A percentile compares a stretch with the other conserved stretches of the same genome.
These are phyloP conservation scores for Acromyrmex heyeri DNA, from an alignment of 1,140 invertebrate genomes.

Conservation along the genomic window DNA sequence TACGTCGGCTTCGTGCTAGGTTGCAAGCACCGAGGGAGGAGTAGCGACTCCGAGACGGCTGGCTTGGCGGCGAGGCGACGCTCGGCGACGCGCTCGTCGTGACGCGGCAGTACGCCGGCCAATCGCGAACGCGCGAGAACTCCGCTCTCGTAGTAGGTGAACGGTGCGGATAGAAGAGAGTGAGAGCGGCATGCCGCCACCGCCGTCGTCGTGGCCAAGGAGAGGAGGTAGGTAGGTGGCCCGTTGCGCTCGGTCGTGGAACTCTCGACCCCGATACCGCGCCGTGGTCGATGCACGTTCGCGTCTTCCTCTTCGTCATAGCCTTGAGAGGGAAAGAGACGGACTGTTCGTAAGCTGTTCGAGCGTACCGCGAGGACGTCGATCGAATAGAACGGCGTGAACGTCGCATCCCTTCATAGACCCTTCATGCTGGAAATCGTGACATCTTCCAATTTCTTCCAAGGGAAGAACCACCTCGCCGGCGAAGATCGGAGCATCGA, in stretches of 20 bases:
- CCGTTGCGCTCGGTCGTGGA: slow-evolving; percentile 67
- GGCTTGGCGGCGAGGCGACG: neutral
- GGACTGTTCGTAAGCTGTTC: neutral
- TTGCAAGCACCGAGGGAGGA: slow-evolving; percentile 25
- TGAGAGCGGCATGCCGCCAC: slow-evolving; percentile 20
- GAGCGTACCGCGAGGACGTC: slow-evolving; percentile 14
- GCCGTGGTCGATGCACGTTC: slow-evolving; percentile 56
- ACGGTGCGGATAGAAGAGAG: slow-evolving; percentile 42
- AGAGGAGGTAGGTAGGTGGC: slow-evolving; percentile 57
- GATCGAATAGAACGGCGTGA: slow-evolving; percentile 5
- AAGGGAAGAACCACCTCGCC: slow-evolving; percentile 11
- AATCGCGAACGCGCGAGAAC: slow-evolving; percentile 42
- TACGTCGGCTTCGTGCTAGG: neutral
- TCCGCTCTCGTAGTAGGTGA: slow-evolving; percentile 10
- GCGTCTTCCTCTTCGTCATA: slow-evolving; percentile 51
- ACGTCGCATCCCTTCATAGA: neutral
- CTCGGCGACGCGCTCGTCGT: slow-evolving; percentile 19
- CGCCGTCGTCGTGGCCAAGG: neutral
- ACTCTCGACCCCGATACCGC: slow-evolving; percentile 69
- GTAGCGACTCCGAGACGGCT: slow-evolving; percentile 29
- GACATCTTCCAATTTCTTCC: neutral
- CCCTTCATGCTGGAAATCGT: neutral
- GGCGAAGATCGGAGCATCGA: neutral
- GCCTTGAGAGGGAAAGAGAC: slow-evolving; percentile 40
- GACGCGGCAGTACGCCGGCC: slow-evolving; percentile 46